Base-by-base conservation (phyloP, 2,888 invertebrate genomes). In the Ligdia adustata region DNA sequence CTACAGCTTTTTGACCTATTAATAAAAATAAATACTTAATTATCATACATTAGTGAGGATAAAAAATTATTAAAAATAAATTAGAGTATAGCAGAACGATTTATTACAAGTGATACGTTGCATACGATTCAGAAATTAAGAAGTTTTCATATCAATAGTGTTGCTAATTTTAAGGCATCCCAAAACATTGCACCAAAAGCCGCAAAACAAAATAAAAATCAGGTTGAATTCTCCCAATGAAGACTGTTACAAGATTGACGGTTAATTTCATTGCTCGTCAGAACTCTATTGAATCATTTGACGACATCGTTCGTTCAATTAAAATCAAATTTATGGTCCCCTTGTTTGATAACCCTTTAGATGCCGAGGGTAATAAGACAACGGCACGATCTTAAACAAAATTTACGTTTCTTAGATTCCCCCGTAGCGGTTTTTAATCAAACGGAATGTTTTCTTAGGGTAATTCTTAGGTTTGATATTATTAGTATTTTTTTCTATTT, bases 301-400 rank as follows among this genome's bases (percentile, higher is more conserved):
- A 71, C 67, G 66, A 66, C 75, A 62, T 64, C 75, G 76, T 68
- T 70, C 67, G 72, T 75, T 80, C 80, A 82, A 85, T 85, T 84
- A 83, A 81, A 79, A 79, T 81, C 75, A 68, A 82, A 80, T 83
- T 82, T 78, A 75, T 70, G 68, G 60, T 42, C 69, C 71, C 68
- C 61, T 62, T 64, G 61, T 72, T 74, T 69, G 66, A 66, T 64
- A 62, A 67, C 60, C 61, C 66, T 66, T 67, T 60, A 61, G 66
- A 57, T 62, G 55, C 22, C 39, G 33, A 28, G 24, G 37, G 37
- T 48, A 42, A 48, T 43, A 38, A 48, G 41, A 37, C 37, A 27
- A 38, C 42, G 42, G 11, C 16, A 15, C 39, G 39, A 31, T 37
- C 32, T 48, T 33, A 38, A 48, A 37, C 37, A 37, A 42, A 48